Percentiles rank a stretch among this genome's conserved stretches.
Conservation (phyloP, 2,113 vertebrate species). For the Oryzias curvinotus region DNA sequence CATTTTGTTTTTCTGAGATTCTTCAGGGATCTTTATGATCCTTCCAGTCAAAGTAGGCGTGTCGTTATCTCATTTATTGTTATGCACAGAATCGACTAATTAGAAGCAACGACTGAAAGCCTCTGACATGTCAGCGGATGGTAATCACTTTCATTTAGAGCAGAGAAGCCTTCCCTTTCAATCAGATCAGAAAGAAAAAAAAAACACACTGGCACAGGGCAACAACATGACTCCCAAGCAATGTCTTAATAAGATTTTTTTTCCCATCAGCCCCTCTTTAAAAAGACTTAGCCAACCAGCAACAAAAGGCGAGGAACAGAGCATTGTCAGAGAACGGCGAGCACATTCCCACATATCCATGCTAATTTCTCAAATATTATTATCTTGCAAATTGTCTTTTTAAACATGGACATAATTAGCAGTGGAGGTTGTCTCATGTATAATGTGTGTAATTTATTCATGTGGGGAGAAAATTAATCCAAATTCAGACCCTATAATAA, state of each 20-base stretch:
- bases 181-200: conserved; percentile 22
- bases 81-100: conserved; percentile 4
- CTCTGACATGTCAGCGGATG: conserved; percentile 18
- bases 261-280: conserved; percentile 60
- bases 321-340: conserved; percentile 59
- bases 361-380: conserved; percentile 73
- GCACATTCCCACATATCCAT: conserved; percentile 58
- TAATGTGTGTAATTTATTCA: conserved; percentile 22
- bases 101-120: conserved; percentile 12
- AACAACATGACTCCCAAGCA: conserved; percentile 37
- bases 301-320: conserved; percentile 65
- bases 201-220: conserved; percentile 3
- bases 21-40: conserved; percentile 4
- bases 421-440: conserved; percentile 33
- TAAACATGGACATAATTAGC: conserved; percentile 14
- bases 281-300: conserved; percentile 51
- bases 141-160: conserved; percentile 18
- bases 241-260: conserved; percentile 73
- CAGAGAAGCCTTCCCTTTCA: conserved; percentile 9
- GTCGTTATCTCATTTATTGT: conserved; percentile 14
- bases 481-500: neutral
- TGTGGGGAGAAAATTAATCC: neutral
- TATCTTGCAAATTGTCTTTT: conserved; percentile 53
- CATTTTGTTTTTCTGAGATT: neutral
- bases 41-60: conserved; percentile 2